Conservation (phyloP, 2,113 vertebrate genomes). For the Struthio camelus region DNA sequence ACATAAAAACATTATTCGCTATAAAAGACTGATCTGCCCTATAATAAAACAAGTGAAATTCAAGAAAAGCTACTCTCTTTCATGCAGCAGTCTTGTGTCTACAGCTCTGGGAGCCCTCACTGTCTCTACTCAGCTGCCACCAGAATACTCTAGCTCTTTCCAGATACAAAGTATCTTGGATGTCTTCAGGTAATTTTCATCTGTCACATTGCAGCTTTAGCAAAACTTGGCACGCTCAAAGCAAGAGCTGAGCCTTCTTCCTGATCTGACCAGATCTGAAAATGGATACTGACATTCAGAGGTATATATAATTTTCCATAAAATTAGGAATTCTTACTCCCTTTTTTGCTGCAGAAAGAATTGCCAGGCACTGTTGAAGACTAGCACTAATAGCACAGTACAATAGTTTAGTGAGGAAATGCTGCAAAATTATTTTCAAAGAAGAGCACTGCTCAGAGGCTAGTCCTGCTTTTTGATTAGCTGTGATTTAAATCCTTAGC, state of each 20-base stretch:
- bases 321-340: not conserved
- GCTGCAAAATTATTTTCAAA: not conserved
- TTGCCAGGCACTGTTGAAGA: not conserved
- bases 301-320: not conserved
- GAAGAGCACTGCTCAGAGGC: not conserved
- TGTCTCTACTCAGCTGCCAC: not conserved
- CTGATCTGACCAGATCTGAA: not conserved
- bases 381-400: not conserved
- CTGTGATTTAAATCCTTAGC: not conserved
- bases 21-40: not conserved
- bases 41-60: not conserved
- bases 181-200: not conserved
- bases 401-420: not conserved
- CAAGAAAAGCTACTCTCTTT: not conserved
- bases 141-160: not conserved
- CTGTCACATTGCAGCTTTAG: not conserved
- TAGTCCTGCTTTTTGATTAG: not conserved
- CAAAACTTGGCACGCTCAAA: not conserved
- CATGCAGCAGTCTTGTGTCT: not conserved
- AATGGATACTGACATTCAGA: not conserved
- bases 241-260: not conserved
- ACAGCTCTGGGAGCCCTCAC: not conserved
- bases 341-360: not conserved
- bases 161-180: too few species aligned
- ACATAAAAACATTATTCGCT: not conserved